Evolutionary conservation across 2,113 vertebrate species (phyloP), one percentile per base, ranked within the genome.

Genomic region (Burhinus bistriatus): DNA sequence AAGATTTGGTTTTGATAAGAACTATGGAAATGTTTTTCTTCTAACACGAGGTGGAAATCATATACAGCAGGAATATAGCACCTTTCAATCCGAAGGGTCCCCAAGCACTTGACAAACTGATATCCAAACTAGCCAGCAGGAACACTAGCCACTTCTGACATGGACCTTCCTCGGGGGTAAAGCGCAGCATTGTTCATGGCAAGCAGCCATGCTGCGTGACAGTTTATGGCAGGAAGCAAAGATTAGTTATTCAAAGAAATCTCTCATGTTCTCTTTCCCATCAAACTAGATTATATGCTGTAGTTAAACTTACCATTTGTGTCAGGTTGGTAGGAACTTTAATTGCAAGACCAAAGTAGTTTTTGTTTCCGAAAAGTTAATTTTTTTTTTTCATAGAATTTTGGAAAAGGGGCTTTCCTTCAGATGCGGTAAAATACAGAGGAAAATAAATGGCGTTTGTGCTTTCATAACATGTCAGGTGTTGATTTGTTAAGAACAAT

Each of bases 1-100:
- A 95, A 94, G 93, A 95, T 95, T 92, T 54, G 69, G 83, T 96
- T 95, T 96, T 96, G 95, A 96, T 96, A 97, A 95, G 95, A 93
- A 5, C 92, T 29, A 11, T 88, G 90, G 86, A 94, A 96, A 84
- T 95, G 47, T 94, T 97, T 96, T 96, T 78, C 92, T 93, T 97
- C 83, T 87, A 81, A 84, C 64, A 6, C 57, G 79, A 92, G 91
- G 82, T 96, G 62, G 90, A 96, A 97, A 84, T 95, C 15, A 8
- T 83, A 90, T 89, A 81, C n/a, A 79, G 72, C 72, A 92, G 87
- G 40, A 90, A 36, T 87, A 91, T 49, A 84, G 83, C 27, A 70
- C 78, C 54, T 88, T 94, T 94, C 89, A 83, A 51, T 77, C 44
- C 54, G 42, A 59, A 83, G 26, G 54, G 82, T 88, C 93, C 87